Conservation (phyloP, 1,140 invertebrate species). For the Hylaeus volcanicus region DNA sequence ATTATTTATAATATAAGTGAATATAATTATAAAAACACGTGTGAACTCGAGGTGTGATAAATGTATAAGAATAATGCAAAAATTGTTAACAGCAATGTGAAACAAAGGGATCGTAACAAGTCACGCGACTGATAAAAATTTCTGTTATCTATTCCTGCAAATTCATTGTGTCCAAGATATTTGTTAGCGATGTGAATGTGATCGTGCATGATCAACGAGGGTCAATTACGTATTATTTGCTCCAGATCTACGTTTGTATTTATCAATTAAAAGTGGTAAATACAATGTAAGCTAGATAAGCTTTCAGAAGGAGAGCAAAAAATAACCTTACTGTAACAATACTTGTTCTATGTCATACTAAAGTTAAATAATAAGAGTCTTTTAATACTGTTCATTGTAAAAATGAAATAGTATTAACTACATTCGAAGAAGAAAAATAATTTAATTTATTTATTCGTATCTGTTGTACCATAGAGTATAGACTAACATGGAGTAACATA, state of each 20-base stretch:
- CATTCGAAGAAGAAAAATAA: no score
- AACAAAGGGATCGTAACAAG: background rate
- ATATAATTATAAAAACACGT: background rate
- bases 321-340: no score
- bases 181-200: background rate
- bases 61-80: background rate
- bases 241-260: background rate
- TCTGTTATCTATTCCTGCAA: background rate
- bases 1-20: background rate
- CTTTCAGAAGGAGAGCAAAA: no score
- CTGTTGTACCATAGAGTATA: no score
- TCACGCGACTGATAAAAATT: background rate
- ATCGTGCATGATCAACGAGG: background rate
- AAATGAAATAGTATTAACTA: no score
- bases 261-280: background rate
- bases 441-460: no score
- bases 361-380: no score
- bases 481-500: no score
- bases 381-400: no score
- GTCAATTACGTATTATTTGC: conserved; percentile 11
- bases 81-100: background rate
- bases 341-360: no score
- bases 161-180: background rate
- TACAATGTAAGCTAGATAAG: no score
- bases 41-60: background rate